These are phyloP conservation scores for Aproaerema taeniolella DNA, from an alignment of 2,888 invertebrate species.

Conservation along the genomic window DNA sequence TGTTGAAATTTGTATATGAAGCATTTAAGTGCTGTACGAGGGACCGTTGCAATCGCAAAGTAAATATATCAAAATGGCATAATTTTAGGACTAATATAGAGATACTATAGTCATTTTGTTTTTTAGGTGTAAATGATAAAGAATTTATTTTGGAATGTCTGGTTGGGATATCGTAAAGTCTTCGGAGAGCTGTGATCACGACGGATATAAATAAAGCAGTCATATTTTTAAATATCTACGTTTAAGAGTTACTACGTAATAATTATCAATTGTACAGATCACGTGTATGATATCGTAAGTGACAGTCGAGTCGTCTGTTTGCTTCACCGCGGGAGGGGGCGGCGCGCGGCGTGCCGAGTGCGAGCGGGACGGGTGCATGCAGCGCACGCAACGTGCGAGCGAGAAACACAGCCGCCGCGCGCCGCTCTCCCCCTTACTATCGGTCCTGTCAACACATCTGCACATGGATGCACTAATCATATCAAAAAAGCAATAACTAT, in stretches of 20 bases:
- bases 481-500: slow-evolving; percentile 76
- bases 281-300: slow-evolving; percentile 28
- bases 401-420: neutral
- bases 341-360: slow-evolving; percentile 12
- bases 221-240: slow-evolving; percentile 75
- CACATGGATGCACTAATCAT: slow-evolving; percentile 61
- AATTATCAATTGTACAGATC: slow-evolving; percentile 49
- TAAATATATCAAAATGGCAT: slow-evolving; percentile 76
- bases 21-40: slow-evolving; percentile 74
- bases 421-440: slow-evolving; percentile 3
- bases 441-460: slow-evolving; percentile 30
- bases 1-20: slow-evolving; percentile 69
- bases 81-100: slow-evolving; percentile 75
- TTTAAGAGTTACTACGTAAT: slow-evolving; percentile 73
- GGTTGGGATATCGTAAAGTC: slow-evolving; percentile 72
- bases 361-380: too few species aligned
- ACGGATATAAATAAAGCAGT: slow-evolving; percentile 70
- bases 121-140: slow-evolving; percentile 74
- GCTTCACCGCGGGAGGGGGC: slow-evolving; percentile 13
- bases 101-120: slow-evolving; percentile 75
- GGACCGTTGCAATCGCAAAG: slow-evolving; percentile 78
- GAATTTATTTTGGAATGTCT: slow-evolving; percentile 75
- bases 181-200: slow-evolving; percentile 76
- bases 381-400: too few species aligned
- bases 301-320: slow-evolving; percentile 18